Evolutionary conservation across 1,140 invertebrate genomes (phyloP).

Genomic region (Gerris buenoi): DNA sequence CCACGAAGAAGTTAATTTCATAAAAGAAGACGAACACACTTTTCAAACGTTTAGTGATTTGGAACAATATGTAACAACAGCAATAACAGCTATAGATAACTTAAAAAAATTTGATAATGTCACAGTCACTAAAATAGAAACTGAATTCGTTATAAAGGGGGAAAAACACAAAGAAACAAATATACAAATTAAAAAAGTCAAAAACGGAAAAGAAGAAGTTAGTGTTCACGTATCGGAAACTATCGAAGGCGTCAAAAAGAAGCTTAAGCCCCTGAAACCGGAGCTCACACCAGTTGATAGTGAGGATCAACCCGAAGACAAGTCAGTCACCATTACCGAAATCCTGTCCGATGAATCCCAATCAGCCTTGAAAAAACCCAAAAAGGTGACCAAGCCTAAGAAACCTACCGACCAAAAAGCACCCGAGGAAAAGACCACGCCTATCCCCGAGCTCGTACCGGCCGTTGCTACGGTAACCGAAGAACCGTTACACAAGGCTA

Average conservation of each 20-base stretch:
- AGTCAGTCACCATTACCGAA: conserved; percentile 21
- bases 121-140: conserved; percentile 19
- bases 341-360: conserved; percentile 20
- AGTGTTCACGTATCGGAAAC: conserved; percentile 16
- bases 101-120: conserved; percentile 8
- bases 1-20: not conserved
- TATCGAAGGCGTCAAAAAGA: conserved; percentile 12
- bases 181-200: conserved; percentile 17
- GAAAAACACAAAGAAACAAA: conserved; percentile 25
- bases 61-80: too few species aligned
- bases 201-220: conserved; percentile 19
- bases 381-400: conserved; percentile 12
- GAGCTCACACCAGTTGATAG: conserved; percentile 6
- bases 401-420: conserved; percentile 11
- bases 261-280: conserved; percentile 8
- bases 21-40: not conserved
- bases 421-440: conserved; percentile 14
- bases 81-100: not conserved
- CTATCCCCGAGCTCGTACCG: conserved; percentile 11
- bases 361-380: conserved; percentile 7
- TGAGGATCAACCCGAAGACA: conserved; percentile 13
- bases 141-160: conserved; percentile 20
- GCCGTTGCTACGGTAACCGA: conserved; percentile 9
- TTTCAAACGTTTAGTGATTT: too few species aligned
- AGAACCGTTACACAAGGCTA: conserved; percentile 9